Conservation (phyloP, 1,140 invertebrate genomes). For the Aphis craccivora region DNA sequence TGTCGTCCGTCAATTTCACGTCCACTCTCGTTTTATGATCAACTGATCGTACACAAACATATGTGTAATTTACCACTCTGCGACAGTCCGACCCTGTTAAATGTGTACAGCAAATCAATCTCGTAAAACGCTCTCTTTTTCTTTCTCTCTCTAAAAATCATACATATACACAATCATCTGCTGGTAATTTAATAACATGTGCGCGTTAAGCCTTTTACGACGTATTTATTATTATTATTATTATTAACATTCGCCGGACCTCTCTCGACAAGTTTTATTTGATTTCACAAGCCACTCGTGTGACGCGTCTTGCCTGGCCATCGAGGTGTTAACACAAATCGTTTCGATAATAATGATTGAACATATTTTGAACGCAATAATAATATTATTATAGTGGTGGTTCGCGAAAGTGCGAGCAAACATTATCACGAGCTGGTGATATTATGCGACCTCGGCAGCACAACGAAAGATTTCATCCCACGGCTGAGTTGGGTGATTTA, state of each 20-base stretch:
- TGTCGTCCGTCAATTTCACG: background rate
- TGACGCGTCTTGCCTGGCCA: background rate
- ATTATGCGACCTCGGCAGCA: background rate
- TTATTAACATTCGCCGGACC: background rate
- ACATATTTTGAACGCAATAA: background rate
- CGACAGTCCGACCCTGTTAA: background rate
- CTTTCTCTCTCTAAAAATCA: background rate
- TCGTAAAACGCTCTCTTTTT: background rate
- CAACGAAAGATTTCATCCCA: background rate
- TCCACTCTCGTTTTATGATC: background rate
- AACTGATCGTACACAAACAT: background rate
- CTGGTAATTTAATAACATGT: background rate
- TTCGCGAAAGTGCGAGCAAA: background rate
- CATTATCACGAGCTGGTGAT: background rate
- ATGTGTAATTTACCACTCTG: background rate
- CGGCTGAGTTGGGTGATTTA: background rate
- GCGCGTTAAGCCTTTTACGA: background rate
- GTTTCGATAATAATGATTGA: background rate
- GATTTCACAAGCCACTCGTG: background rate
- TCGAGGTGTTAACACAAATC: background rate
- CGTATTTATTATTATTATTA: background rate
- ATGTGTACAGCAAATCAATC: background rate
- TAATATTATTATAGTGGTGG: background rate
- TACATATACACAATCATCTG: background rate
- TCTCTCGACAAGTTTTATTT: background rate